Evolutionary conservation across 1,140 invertebrate genomes (phyloP), one percentile per base, ranked within the genome.

Genomic region (Bombus ignitus): DNA sequence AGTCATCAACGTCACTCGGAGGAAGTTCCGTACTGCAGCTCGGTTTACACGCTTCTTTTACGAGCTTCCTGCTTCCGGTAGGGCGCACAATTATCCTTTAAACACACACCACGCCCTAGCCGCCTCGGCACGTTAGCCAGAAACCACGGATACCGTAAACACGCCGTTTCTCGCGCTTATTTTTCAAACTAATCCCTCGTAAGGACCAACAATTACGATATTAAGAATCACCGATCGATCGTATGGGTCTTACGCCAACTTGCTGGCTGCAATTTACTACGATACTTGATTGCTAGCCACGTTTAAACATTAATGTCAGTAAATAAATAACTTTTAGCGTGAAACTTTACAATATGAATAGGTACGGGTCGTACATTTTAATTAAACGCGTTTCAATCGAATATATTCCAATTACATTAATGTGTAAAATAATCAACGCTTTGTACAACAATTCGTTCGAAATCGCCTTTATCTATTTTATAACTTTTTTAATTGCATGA

Each of bases 1-100:
- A 98, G 97, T 97, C 92, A 93, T 93, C 91, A 94, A 94, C 86
- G 80, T 89, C 89, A 91, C 87, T 87, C 89, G 82, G 80, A 91
- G 85, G 89, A 91, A 89, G 82, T 88, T 91, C 66, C 87, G 89
- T 91, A 87, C 80, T 89, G 89, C 90, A 90, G 90, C 72, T 90
- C 87, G 89, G 89, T 91, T 90, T 81, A 91, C 90, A 91, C 85
- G 89, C 89, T 90, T 91, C 82, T 90, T 91, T 91, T 90, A 85
- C 79, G 89, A 91, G 89, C 82, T 91, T 91, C 77, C 81, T 83
- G 88, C 87, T 91, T 90, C 81, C 79, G 83, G 83, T 92, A 91
- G 88, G 85, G 72, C 91, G 88, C 87, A 91, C 91, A 89, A 79
- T 85, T 86, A 90, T 77, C 71, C 86, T 79, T 83, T 76, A 79